Evolutionary conservation across 2,797 vertebrate species (phyloP), one percentile per base, ranked within the genome.

Genomic region (Heterohyrax brucei): DNA sequence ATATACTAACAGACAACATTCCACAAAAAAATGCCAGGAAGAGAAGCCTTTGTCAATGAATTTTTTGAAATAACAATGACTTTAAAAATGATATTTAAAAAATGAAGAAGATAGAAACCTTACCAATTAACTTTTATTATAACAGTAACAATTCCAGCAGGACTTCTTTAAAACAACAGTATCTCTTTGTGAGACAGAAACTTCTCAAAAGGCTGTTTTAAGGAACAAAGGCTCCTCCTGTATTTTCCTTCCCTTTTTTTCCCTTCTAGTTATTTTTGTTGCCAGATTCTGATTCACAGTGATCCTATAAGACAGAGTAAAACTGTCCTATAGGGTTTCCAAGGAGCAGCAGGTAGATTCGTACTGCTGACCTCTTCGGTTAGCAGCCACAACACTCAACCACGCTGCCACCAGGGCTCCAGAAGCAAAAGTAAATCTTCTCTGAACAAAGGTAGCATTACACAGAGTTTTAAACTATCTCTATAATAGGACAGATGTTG

Each of bases 71-170:
- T 84, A 44, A 10, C 28, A 61, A 3, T 1, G 39, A 39, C 72
- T 95, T 80, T 77, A 64, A 24, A 21, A 4, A 70, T 89, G 87
- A 93, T 50, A 44, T 79, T 66, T 50, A 66, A 53, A 66, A 80
- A 90, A 28, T 87, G 7, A 75, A 68, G 56, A 93, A 33, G 9
- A 53, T 26, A 50, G 24, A 22, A 61, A 1, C 5, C 7, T 56
- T 80, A 24, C 44, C 13, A 80, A 30, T 30, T 90, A 68, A 10
- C 73, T 92, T 93, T 81, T 59, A 53, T 5, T 24, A 12, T 10
- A 79, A 28, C 22, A 92, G 12, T 8, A 89, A 50, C 50, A 33
- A 77, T 76, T 77, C 7, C 26, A 87, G 6, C 28, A 56, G 44
- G 9, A 48, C 22, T 26, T 62, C 2, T 88, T 94, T 21, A 16